These are phyloP conservation scores for Mellivora capensis DNA, from an alignment of 2,113 vertebrate genomes.

Conservation along the genomic window DNA sequence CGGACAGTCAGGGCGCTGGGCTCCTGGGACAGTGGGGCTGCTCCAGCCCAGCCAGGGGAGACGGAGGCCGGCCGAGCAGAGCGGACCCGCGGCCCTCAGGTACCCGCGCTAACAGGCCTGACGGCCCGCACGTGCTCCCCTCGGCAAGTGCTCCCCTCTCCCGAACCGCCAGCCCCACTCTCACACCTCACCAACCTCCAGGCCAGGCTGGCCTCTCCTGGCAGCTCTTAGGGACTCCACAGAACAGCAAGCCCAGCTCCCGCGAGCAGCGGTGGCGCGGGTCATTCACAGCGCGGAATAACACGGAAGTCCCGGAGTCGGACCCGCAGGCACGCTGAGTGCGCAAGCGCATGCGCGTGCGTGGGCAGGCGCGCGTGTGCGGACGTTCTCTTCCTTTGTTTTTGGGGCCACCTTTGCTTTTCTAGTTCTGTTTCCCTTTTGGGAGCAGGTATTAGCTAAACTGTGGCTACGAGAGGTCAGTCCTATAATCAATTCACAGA, in stretches of 20 bases:
- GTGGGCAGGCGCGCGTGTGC: not conserved
- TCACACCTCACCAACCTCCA: not conserved
- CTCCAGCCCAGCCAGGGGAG: no score
- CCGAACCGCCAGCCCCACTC: not conserved
- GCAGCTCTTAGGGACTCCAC: not conserved
- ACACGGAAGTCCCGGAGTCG: not conserved
- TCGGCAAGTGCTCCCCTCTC: not conserved
- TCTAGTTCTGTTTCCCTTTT: not conserved
- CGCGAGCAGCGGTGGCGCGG: not conserved
- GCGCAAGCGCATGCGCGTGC: not conserved
- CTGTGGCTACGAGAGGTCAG: not conserved
- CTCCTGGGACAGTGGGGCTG: not conserved
- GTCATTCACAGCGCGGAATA: not conserved
- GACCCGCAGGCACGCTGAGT: not conserved
- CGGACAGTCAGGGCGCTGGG: not conserved
- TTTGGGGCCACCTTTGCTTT: not conserved
- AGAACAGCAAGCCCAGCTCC: not conserved
- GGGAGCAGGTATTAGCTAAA: not conserved
- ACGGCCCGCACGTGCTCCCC: not conserved
- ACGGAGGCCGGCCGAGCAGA: not conserved
- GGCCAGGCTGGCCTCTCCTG: not conserved
- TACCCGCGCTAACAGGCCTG: not conserved
- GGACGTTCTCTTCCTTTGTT: not conserved
- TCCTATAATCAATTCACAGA: not conserved
- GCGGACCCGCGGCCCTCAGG: not conserved